These are phyloP conservation scores for Nowickia ferox DNA, from an alignment of 2,888 invertebrate species.

Conservation along the genomic window DNA sequence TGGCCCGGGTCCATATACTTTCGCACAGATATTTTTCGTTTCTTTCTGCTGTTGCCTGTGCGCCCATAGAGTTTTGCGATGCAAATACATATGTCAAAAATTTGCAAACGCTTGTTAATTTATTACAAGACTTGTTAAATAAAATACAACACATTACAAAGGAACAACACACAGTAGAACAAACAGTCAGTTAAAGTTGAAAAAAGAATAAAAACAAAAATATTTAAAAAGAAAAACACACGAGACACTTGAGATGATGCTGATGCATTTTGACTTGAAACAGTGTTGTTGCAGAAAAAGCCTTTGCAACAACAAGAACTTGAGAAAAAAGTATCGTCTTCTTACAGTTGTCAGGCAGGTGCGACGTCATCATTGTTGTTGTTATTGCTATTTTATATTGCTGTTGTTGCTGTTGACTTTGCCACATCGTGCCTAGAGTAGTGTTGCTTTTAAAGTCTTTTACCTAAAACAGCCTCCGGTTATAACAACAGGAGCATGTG, in stretches of 20 bases:
- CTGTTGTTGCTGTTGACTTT: conserved; percentile 5
- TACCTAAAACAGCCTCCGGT: conserved; percentile 52
- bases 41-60: conserved; percentile 53
- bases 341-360: conserved; percentile 30
- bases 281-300: conserved; percentile 42
- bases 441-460: conserved; percentile 19
- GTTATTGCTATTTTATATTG: conserved; percentile 44
- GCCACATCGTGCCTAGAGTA: conserved; percentile 29
- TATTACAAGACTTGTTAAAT: conserved; percentile 73
- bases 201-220: conserved; percentile 13
- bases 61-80: conserved; percentile 65
- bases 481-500: conserved; percentile 62
- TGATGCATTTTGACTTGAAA: conserved; percentile 67
- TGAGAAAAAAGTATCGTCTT: conserved; percentile 11
- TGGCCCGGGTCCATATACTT: conserved; percentile 17
- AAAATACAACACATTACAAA: conserved; percentile 64
- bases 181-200: not conserved
- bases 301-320: not conserved
- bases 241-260: conserved; percentile 67
- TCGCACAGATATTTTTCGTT: conserved; percentile 4
- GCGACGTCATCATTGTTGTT: conserved; percentile 11
- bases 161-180: not conserved
- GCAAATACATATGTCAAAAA: conserved; percentile 75
- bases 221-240: conserved; percentile 34
- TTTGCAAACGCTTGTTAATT: conserved; percentile 74